Conservation (phyloP, 2,888 invertebrate genomes). For the Ditylenchus weischeri region DNA sequence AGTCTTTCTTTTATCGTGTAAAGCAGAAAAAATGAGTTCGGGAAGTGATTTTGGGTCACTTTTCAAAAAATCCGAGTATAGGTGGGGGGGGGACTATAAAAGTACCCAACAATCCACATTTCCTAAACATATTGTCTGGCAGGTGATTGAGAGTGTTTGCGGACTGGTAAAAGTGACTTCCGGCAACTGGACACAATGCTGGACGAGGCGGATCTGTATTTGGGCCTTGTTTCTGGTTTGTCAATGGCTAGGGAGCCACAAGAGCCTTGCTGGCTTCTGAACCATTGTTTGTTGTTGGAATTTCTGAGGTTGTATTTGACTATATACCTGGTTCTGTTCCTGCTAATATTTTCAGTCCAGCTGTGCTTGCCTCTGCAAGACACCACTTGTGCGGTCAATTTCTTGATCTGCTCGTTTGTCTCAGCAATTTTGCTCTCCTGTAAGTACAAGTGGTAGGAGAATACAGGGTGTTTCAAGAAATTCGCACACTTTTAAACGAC, state of each 20-base stretch:
- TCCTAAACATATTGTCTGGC: too few species aligned
- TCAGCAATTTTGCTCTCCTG: conserved; percentile 16
- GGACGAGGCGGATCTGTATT: neutral
- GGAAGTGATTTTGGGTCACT: too few species aligned
- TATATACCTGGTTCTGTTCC: neutral
- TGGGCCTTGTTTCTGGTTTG: neutral
- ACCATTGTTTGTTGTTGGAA: too few species aligned
- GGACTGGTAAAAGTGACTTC: neutral
- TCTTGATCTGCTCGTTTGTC: neutral
- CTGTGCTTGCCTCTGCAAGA: neutral
- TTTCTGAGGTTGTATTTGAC: neutral
- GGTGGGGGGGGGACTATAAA: too few species aligned
- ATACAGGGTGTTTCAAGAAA: too few species aligned
- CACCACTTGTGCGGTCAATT: conserved; percentile 8
- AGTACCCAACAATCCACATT: too few species aligned
- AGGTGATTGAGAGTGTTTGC: neutral
- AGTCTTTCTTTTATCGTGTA: too few species aligned
- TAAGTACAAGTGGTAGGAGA: neutral
- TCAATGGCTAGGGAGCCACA: too few species aligned
- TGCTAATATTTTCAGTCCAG: neutral
- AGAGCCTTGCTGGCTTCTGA: too few species aligned
- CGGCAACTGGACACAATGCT: neutral
- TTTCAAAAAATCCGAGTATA: too few species aligned
- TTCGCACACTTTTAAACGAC: too few species aligned
- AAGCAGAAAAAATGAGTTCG: too few species aligned